Conservation (phyloP, 2,797 vertebrate species). For the Brachymystax lenok region DNA sequence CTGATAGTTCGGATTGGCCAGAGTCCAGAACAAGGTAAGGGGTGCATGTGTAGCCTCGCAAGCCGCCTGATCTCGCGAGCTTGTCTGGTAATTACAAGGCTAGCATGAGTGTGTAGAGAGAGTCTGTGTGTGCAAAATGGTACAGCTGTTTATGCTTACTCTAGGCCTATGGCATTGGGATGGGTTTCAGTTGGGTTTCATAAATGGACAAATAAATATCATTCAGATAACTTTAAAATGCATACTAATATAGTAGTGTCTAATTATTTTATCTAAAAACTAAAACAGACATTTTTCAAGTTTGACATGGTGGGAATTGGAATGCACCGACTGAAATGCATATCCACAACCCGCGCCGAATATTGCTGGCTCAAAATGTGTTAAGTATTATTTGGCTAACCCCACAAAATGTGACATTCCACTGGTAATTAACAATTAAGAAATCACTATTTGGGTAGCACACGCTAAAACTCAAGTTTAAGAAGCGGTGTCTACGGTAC, state of each 20-base stretch:
- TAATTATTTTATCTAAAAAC: not conserved
- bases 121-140: not conserved
- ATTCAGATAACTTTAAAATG: not conserved
- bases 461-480: constrained; percentile 67
- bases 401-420: not conserved
- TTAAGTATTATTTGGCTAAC: not conserved
- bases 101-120: no score
- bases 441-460: constrained; percentile 23
- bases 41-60: not conserved
- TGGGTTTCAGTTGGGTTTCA: not conserved
- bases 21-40: not conserved
- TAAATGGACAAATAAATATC: not conserved
- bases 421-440: not conserved
- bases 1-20: no score
- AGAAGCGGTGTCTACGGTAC: constrained; percentile 73
- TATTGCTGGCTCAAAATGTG: not conserved
- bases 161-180: not conserved
- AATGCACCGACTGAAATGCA: not conserved
- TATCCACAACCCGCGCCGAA: not conserved
- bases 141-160: not conserved
- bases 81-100: no score
- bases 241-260: not conserved
- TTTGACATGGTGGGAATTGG: not conserved
- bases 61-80: no score
- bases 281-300: not conserved